These are phyloP conservation scores for Epizoanthus scotinus DNA, from an alignment of 92 coral and sea anemone species.

Conservation along the genomic window DNA sequence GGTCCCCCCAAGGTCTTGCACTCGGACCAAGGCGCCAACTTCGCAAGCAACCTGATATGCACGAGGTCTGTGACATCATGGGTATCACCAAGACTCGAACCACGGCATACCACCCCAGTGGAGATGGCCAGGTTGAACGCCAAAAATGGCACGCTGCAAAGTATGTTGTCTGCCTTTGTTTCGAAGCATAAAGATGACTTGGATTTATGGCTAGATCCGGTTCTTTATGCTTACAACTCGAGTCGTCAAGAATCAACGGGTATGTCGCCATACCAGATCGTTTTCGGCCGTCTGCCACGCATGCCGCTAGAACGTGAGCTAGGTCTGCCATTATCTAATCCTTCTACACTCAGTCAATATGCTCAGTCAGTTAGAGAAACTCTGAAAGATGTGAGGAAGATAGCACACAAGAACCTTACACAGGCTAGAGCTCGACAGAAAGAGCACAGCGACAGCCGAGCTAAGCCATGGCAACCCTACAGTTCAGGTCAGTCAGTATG, in stretches of 20 bases:
- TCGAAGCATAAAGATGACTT: slow-evolving; percentile 35
- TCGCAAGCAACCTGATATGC: slow-evolving; percentile 47
- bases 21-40: slow-evolving; percentile 64
- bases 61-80: slow-evolving; percentile 54
- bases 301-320: slow-evolving; percentile 42
- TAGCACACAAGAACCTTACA: slow-evolving; percentile 17
- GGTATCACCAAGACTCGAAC: slow-evolving; percentile 44
- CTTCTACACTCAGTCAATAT: slow-evolving; percentile 18
- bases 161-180: slow-evolving; percentile 38
- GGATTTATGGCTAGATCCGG: slow-evolving; percentile 49
- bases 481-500: slow-evolving; percentile 23
- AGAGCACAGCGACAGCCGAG: no score
- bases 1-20: slow-evolving; percentile 55
- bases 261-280: slow-evolving; percentile 35
- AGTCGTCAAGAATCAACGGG: slow-evolving; percentile 44
- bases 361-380: background rate
- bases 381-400: slow-evolving; percentile 6
- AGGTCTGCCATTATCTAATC: slow-evolving; percentile 40
- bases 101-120: slow-evolving; percentile 45
- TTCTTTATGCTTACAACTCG: slow-evolving; percentile 47
- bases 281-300: slow-evolving; percentile 46
- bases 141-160: slow-evolving; percentile 44
- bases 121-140: slow-evolving; percentile 52
- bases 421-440: background rate
- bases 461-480: no score